Conservation (phyloP, 1,140 invertebrate species). For the Geopemphigus sp. region DNA sequence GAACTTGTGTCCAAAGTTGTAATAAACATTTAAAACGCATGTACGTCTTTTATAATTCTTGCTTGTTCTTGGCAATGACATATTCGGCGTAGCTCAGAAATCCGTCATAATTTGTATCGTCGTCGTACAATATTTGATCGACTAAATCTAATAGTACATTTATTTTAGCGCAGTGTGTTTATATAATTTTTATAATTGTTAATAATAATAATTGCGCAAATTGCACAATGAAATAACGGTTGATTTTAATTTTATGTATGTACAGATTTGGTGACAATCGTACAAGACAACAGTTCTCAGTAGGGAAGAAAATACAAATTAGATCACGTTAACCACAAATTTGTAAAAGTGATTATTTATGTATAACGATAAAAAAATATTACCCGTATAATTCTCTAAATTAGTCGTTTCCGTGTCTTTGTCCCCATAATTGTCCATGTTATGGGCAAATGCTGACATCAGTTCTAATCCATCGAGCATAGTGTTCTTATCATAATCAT, state of each 20-base stretch:
- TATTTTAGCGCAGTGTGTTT: too few relatives aligned
- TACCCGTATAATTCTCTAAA: constrained; percentile 24
- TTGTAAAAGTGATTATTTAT: too few relatives aligned
- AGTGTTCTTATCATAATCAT: constrained; percentile 78
- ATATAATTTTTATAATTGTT: too few relatives aligned
- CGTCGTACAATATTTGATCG: constrained; percentile 72
- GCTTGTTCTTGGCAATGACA: constrained; percentile 55
- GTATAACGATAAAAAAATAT: not conserved
- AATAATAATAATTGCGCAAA: too few relatives aligned
- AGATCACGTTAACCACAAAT: too few relatives aligned
- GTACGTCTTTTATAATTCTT: constrained; percentile 31
- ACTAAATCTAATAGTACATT: constrained; percentile 57
- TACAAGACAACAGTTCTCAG: too few relatives aligned
- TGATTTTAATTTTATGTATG: too few relatives aligned
- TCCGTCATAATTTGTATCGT: constrained; percentile 78
- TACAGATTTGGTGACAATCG: too few relatives aligned
- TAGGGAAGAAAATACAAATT: too few relatives aligned
- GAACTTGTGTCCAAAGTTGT: not conserved
- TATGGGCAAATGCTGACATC: constrained; percentile 60
- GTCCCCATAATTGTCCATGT: constrained; percentile 55
- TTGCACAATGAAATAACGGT: too few relatives aligned
- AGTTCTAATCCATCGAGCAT: constrained; percentile 79
- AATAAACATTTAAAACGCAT: not conserved
- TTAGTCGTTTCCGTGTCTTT: not conserved
- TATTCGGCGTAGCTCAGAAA: constrained; percentile 80